phyloP scores from a whole-genome alignment of 2,797 vertebrate genomes.

The Mus minutoides region DNA sequence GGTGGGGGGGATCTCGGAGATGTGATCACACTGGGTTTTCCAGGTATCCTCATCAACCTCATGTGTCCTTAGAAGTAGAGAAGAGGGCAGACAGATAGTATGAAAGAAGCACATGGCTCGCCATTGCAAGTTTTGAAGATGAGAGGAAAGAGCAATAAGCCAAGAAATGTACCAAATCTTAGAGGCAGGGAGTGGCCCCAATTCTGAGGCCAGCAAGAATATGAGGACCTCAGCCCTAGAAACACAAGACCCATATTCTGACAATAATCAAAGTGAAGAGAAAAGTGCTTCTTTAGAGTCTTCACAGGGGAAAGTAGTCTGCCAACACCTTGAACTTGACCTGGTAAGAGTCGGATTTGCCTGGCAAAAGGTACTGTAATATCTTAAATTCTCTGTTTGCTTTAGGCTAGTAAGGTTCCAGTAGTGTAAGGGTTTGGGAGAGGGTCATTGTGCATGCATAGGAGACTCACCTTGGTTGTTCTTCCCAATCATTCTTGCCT shows the following conservation, averaged over 20 bases:
- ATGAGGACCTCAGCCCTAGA: fast-evolving
- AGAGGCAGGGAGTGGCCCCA: neutral
- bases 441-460: neutral
- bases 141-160: neutral
- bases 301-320: neutral
- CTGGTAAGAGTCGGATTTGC: neutral
- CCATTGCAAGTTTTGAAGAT: neutral
- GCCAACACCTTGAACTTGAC: neutral
- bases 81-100: neutral
- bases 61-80: neutral
- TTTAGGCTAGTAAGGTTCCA: neutral
- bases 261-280: neutral
- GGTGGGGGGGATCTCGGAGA: neutral
- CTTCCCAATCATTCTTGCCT: neutral
- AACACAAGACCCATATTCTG: neutral
- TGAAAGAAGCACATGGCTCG: neutral
- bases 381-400: neutral
- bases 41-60: neutral
- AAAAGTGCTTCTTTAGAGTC: neutral
- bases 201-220: neutral
- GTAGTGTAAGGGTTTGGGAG: neutral
- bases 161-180: neutral
- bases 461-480: neutral
- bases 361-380: neutral
- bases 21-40: neutral